These are phyloP conservation scores for Steatocranus sp. DNA, from an alignment of 2,797 vertebrate species.

Conservation along the genomic window DNA sequence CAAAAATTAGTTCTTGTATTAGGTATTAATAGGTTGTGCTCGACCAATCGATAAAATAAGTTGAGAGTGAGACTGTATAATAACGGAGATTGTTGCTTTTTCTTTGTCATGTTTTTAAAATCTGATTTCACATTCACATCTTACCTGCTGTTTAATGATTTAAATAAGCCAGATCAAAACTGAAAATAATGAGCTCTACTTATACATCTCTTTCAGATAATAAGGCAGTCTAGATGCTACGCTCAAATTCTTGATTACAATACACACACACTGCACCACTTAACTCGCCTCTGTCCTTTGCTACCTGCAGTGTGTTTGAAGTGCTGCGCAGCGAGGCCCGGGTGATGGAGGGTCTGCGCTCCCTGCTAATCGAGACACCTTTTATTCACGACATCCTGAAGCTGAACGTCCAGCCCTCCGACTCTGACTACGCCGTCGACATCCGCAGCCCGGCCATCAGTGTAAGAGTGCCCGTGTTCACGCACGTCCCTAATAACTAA, in stretches of 20 bases:
- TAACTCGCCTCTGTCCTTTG: background rate
- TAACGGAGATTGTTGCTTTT: background rate
- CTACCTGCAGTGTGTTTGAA: constrained; percentile 83
- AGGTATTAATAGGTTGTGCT: background rate
- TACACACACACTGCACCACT: background rate
- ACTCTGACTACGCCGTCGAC: constrained; percentile 93
- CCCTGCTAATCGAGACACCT: constrained; percentile 85
- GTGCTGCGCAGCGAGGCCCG: constrained; percentile 88
- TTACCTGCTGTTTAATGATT: background rate
- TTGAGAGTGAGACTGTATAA: background rate
- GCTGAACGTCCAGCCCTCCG: constrained; percentile 90
- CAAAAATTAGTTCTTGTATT: background rate
- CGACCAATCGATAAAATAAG: background rate
- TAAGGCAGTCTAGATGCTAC: background rate
- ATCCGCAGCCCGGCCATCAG: constrained; percentile 88
- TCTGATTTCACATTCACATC: background rate
- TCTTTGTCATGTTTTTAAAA: background rate
- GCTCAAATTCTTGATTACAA: background rate
- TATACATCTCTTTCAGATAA: background rate
- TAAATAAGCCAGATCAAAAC: background rate
- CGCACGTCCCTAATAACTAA: background rate
- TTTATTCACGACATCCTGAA: constrained; percentile 92
- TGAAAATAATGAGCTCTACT: background rate
- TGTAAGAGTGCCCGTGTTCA: constrained; percentile 67
- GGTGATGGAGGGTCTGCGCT: constrained; percentile 94